phyloP scores from a whole-genome alignment of 2,888 invertebrate species.

The Cerastoderma edule region DNA sequence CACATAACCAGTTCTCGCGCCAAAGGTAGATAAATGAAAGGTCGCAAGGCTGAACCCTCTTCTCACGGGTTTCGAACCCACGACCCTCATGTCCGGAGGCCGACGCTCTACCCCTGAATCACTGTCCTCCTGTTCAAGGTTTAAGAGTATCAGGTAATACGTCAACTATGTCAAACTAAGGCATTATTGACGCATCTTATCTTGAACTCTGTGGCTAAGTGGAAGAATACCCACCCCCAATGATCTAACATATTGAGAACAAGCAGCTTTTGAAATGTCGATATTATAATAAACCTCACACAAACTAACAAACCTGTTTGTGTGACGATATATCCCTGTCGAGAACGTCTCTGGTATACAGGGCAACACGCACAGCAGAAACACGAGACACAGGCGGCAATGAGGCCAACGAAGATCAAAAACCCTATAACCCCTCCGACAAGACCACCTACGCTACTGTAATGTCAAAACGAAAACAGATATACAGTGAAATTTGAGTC shows the following conservation, averaged over 20 bases:
- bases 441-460: background rate
- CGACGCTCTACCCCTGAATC: too few relatives aligned
- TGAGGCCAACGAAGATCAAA: conserved; percentile 3
- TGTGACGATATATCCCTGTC: background rate
- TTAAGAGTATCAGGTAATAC: too few relatives aligned
- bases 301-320: background rate
- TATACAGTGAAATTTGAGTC: background rate
- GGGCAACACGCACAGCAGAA: conserved; percentile 18
- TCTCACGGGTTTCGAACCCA: too few relatives aligned
- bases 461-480: conserved; percentile 3
- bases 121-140: too few relatives aligned
- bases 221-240: background rate
- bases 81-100: too few relatives aligned
- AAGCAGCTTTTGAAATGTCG: background rate
- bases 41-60: too few relatives aligned
- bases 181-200: background rate
- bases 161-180: too few relatives aligned
- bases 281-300: background rate
- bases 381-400: conserved; percentile 11
- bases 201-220: background rate
- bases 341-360: background rate
- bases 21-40: too few relatives aligned
- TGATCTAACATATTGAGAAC: background rate
- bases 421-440: conserved; percentile 12
- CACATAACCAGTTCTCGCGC: too few relatives aligned